Conservation (phyloP, 2,113 vertebrate genomes). For the Fulica atra region DNA sequence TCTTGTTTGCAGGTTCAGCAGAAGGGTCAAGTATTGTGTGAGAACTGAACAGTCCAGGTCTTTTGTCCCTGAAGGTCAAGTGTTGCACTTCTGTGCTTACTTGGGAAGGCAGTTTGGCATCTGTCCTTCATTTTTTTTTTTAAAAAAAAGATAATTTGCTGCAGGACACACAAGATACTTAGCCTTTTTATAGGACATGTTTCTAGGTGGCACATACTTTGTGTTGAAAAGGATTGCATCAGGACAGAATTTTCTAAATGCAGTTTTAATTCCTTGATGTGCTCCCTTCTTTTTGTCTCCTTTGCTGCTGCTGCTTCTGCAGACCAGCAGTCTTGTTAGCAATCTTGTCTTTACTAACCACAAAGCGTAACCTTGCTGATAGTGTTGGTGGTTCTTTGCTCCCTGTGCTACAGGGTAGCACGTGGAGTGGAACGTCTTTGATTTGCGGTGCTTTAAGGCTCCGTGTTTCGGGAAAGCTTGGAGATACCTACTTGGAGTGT, state of each 20-base stretch:
- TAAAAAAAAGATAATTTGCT: background rate
- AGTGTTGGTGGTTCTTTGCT: background rate
- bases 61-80: background rate
- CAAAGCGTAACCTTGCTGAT: rapidly evolving
- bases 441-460: background rate
- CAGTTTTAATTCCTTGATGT: background rate
- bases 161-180: rapidly evolving
- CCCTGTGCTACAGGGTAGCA: background rate
- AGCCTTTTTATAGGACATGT: background rate
- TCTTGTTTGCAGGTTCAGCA: background rate
- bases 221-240: background rate
- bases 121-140: background rate
- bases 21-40: background rate
- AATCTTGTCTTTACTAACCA: background rate
- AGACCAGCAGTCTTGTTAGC: no score
- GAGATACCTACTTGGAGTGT: background rate
- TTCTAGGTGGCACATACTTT: background rate
- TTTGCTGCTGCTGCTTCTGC: background rate
- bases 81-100: background rate
- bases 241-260: background rate
- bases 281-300: background rate
- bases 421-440: background rate
- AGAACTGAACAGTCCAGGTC: rapidly evolving
- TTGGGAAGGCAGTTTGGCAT: background rate
- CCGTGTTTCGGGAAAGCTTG: background rate